Conservation (phyloP, 2,888 invertebrate species). For the Gasteruption jaculator region DNA sequence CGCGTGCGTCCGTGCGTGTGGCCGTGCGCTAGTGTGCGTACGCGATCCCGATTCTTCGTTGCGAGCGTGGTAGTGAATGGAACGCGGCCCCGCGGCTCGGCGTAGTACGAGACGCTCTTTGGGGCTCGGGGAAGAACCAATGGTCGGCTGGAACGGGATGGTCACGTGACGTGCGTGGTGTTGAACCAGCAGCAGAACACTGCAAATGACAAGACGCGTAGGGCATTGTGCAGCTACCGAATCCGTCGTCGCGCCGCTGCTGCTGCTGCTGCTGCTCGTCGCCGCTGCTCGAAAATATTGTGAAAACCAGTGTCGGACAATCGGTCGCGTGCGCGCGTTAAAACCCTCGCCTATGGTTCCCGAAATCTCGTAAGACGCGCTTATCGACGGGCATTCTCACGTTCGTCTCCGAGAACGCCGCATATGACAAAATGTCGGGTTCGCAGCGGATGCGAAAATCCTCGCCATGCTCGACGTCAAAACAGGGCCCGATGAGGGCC, state of each 20-base stretch:
- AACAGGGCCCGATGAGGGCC: slow-evolving; percentile 70
- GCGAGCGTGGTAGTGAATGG: slow-evolving; percentile 46
- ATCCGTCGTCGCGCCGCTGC: slow-evolving; percentile 11
- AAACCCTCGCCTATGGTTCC: slow-evolving; percentile 2
- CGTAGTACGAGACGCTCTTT: slow-evolving; percentile 37
- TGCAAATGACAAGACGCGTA: slow-evolving; percentile 48
- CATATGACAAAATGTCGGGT: slow-evolving; percentile 47
- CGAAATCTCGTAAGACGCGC: no score
- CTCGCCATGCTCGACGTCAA: slow-evolving; percentile 60
- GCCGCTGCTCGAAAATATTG: slow-evolving; percentile 6
- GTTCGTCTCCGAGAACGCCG: slow-evolving; percentile 1
- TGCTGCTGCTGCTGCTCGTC: slow-evolving; percentile 11
- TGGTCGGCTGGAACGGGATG: slow-evolving; percentile 29
- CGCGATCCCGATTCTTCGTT: no score
- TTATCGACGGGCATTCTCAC: no score
- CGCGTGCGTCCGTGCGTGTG: not conserved
- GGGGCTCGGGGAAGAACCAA: slow-evolving; percentile 33
- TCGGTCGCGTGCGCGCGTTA: slow-evolving; percentile 8
- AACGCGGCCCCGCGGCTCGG: slow-evolving; percentile 42
- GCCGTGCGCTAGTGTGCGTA: slow-evolving; percentile 28
- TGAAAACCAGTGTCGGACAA: not conserved
- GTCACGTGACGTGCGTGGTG: slow-evolving; percentile 45
- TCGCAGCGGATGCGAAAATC: slow-evolving; percentile 59
- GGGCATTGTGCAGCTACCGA: slow-evolving; percentile 31
- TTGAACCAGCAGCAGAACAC: slow-evolving; percentile 42